Evolutionary conservation across 2,113 vertebrate species (phyloP).

Genomic region (Oncorhynchus gorbuscha): DNA sequence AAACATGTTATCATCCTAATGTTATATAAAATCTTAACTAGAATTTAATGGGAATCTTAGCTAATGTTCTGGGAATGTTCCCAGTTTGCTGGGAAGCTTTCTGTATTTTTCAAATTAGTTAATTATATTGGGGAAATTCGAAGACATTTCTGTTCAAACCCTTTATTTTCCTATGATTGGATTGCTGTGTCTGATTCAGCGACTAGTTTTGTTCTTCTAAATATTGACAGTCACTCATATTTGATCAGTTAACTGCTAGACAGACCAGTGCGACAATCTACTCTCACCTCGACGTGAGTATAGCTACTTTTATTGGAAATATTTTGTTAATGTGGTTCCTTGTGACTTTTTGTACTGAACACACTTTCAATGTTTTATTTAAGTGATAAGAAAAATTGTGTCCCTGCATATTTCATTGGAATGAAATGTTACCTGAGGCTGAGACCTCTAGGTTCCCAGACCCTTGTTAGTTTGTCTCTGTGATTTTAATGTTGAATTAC

Average conservation of each 20-base stretch:
- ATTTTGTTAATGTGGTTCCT: conserved; percentile 18
- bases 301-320: not conserved
- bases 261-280: not conserved
- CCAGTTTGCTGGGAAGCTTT: too few species aligned
- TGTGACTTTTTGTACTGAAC: conserved; percentile 45
- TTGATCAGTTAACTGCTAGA: not conserved
- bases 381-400: conserved; percentile 50
- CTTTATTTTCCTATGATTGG: not conserved
- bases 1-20: too few species aligned
- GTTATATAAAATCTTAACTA: too few species aligned
- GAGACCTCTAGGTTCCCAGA: not conserved
- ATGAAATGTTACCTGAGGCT: too few species aligned
- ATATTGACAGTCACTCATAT: not conserved
- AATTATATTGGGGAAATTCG: too few species aligned
- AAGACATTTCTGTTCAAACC: not conserved
- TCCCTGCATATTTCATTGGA: not conserved
- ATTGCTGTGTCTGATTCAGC: not conserved
- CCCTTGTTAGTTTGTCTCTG: conserved; percentile 9
- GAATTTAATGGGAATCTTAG: too few species aligned
- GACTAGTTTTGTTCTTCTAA: too few species aligned
- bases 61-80: too few species aligned
- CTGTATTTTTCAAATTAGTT: too few species aligned
- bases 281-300: not conserved
- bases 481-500: conserved; percentile 45
- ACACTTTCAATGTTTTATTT: conserved; percentile 61